phyloP scores from a whole-genome alignment of 2,113 vertebrate species.

The Turnix velox region DNA sequence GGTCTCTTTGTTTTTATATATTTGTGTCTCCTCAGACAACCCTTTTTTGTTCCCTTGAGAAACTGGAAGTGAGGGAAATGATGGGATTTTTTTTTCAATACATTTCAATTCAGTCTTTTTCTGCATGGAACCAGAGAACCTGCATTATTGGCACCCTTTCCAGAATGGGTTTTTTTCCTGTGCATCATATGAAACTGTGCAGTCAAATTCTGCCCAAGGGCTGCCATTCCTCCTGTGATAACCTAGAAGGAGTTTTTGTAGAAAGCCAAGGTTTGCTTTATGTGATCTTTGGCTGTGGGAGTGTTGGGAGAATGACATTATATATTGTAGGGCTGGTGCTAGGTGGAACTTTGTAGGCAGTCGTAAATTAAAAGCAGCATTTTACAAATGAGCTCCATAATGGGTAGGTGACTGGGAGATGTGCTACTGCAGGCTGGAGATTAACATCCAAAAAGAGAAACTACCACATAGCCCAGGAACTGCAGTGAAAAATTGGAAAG shows the following conservation, averaged over 20 bases:
- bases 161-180: background rate
- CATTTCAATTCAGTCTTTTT: background rate
- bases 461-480: background rate
- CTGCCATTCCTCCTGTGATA: background rate
- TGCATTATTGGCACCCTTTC: background rate
- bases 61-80: background rate
- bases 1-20: conserved; percentile 46
- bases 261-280: background rate
- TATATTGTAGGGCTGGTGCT: background rate
- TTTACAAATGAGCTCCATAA: background rate
- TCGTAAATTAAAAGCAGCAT: background rate
- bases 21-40: conserved; percentile 31
- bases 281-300: background rate
- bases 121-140: background rate
- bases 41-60: background rate
- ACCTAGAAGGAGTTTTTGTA: background rate
- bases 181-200: background rate
- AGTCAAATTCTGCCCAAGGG: background rate
- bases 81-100: background rate
- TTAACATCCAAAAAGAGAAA: background rate
- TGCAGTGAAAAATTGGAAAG: conserved; percentile 20
- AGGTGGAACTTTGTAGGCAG: background rate
- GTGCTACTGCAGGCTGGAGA: background rate
- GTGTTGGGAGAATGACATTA: background rate
- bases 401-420: background rate